These are phyloP conservation scores for Trichonephila inaurata DNA, from an alignment of 1,140 invertebrate genomes.

Conservation along the genomic window DNA sequence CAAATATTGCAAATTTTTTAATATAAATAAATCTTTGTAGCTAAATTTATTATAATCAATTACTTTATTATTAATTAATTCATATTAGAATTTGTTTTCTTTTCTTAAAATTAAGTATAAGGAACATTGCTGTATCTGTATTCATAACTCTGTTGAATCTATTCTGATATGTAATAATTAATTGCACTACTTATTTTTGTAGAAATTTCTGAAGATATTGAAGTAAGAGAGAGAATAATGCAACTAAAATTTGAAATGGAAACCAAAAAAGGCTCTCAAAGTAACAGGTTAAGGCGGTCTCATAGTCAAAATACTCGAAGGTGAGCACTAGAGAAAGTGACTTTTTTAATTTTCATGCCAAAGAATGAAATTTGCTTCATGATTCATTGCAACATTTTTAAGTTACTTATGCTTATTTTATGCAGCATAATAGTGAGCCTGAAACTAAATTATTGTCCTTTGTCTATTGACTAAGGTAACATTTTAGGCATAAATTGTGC, in stretches of 20 bases:
- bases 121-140: not conserved
- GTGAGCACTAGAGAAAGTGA: slow-evolving; percentile 73
- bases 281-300: slow-evolving; percentile 79
- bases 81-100: no score
- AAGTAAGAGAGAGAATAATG: slow-evolving; percentile 93
- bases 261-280: slow-evolving; percentile 83
- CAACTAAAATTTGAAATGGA: slow-evolving; percentile 95
- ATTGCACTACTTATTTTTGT: slow-evolving; percentile 69
- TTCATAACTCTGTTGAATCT: not conserved
- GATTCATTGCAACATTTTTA: no score
- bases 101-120: no score
- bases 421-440: no score
- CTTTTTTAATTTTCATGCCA: not conserved
- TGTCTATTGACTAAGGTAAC: no score
- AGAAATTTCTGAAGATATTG: slow-evolving; percentile 98
- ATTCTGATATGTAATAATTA: not conserved
- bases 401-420: no score
- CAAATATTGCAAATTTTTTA: no score
- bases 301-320: slow-evolving; percentile 81
- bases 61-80: no score
- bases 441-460: no score
- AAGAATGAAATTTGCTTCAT: not conserved
- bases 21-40: no score
- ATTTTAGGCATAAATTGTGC: no score
- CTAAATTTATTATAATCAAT: no score